A percentile compares a stretch with the other conserved stretches of the same genome.
Conservation (phyloP, 2,797 vertebrate genomes). For the Coccyzus lansbergi region DNA sequence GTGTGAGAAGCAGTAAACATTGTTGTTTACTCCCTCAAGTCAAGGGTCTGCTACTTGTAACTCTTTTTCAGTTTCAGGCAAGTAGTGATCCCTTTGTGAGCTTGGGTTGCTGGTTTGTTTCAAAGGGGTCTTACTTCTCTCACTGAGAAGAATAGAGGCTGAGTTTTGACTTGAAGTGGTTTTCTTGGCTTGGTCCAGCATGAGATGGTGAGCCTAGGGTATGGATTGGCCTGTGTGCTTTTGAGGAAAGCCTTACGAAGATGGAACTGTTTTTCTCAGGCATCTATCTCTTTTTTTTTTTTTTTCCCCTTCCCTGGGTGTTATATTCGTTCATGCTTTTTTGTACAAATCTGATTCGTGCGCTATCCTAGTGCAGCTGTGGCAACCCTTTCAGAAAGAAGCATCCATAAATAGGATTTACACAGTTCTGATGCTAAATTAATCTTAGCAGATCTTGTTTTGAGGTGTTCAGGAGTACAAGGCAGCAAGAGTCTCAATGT, state of each 20-base stretch:
- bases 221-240: neutral
- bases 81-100: neutral
- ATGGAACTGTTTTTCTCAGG: neutral
- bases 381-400: neutral
- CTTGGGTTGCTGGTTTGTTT: neutral
- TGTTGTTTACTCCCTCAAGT: neutral
- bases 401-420: neutral
- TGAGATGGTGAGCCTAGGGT: neutral
- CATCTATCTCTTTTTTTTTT: rapidly evolving
- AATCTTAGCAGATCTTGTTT: neutral
- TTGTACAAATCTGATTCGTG: neutral
- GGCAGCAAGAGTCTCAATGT: neutral
- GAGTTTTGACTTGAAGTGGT: neutral
- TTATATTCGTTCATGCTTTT: neutral
- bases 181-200: neutral
- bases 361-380: neutral
- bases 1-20: neutral
- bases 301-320: neutral
- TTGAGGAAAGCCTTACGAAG: neutral
- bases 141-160: neutral
- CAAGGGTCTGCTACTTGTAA: neutral
- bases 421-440: neutral
- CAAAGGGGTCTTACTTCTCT: neutral
- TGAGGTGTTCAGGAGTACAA: neutral
- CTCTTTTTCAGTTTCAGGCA: neutral